phyloP scores from a whole-genome alignment of 2,113 vertebrate species.

The Vombatus ursinus region DNA sequence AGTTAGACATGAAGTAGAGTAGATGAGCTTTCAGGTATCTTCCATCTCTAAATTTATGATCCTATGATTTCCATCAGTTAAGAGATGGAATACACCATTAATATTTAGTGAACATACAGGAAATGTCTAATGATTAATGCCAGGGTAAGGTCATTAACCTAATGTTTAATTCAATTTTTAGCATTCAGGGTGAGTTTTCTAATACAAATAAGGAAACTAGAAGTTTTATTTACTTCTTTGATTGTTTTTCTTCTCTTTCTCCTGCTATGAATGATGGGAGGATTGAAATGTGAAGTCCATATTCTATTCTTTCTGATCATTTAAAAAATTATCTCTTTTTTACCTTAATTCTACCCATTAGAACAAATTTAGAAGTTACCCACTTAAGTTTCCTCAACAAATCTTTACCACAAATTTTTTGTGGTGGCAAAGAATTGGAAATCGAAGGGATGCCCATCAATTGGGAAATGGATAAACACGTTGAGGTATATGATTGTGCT shows the following conservation, averaged over 20 bases:
- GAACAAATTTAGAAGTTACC: not conserved
- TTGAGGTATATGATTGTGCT: not conserved
- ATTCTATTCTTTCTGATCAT: not conserved
- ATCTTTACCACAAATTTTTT: not conserved
- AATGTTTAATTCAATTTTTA: not conserved
- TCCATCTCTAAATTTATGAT: not conserved
- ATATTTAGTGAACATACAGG: not conserved
- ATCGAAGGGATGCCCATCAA: not conserved
- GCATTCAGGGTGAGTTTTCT: not conserved
- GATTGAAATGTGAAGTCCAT: not conserved
- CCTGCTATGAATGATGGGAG: not conserved
- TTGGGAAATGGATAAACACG: not conserved
- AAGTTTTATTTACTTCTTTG: not conserved
- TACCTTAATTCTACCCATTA: not conserved
- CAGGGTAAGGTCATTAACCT: not conserved
- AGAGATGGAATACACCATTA: not conserved
- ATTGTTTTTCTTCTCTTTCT: slow-evolving; percentile 7
- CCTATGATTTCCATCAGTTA: not conserved
- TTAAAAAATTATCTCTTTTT: not conserved
- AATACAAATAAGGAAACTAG: not conserved
- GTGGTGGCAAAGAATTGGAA: not conserved
- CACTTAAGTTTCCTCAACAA: not conserved
- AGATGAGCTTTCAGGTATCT: not conserved
- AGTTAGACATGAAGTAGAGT: not conserved
- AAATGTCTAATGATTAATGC: not conserved